Evolutionary conservation across 2,797 vertebrate species (phyloP).

Genomic region (Chelon labrosus): DNA sequence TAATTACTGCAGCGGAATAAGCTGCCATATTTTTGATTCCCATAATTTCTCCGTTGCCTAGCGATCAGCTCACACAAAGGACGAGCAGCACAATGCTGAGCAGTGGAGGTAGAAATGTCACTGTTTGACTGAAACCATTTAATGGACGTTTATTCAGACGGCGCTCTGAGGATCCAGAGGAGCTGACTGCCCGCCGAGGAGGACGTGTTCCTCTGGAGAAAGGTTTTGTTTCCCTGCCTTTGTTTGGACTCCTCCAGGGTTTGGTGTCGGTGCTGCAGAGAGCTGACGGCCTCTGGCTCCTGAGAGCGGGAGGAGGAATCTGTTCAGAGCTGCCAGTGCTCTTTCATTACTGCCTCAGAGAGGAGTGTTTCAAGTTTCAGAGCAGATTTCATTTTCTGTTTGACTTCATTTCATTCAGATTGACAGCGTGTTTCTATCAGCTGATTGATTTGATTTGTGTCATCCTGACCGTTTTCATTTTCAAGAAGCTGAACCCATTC

Average conservation of each 20-base stretch:
- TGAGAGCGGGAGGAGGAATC: not conserved
- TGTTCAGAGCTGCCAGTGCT: not conserved
- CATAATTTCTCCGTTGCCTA: constrained; percentile 38
- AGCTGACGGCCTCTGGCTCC: constrained; percentile 9
- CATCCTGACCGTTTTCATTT: too few species aligned
- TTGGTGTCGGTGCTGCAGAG: not conserved
- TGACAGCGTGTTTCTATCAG: too few species aligned
- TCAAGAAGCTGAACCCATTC: too few species aligned
- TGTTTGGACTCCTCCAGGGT: constrained; percentile 11
- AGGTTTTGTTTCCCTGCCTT: not conserved
- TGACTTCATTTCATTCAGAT: too few species aligned
- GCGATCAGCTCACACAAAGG: constrained; percentile 26
- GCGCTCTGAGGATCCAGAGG: not conserved
- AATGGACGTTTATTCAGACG: constrained; percentile 25
- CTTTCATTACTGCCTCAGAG: too few species aligned
- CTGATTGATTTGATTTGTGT: too few species aligned
- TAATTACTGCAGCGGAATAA: constrained; percentile 24
- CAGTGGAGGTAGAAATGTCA: constrained; percentile 4
- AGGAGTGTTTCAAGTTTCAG: too few species aligned
- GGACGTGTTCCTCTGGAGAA: not conserved
- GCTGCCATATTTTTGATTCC: constrained; percentile 27
- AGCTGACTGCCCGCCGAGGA: not conserved
- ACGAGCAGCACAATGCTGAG: constrained; percentile 18
- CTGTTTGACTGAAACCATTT: constrained; percentile 26
- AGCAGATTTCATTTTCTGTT: too few species aligned